These are phyloP conservation scores for Polypedilum pembai DNA, from an alignment of 1,140 invertebrate species.

Conservation along the genomic window DNA sequence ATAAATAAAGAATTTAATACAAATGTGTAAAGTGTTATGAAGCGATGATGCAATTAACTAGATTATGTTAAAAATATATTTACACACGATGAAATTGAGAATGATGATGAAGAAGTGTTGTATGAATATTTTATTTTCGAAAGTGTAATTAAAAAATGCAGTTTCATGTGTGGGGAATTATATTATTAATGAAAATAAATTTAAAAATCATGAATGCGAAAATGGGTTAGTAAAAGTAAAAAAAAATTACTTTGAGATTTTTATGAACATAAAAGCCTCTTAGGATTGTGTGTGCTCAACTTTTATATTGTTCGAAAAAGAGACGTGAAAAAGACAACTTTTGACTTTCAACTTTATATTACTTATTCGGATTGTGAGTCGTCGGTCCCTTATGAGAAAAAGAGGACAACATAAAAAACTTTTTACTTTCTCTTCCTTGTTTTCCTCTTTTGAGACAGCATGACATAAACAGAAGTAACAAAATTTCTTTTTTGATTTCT, in stretches of 20 bases:
- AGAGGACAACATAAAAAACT: no score
- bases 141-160: conserved; percentile 13
- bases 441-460: no score
- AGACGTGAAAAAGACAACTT: no score
- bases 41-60: neutral
- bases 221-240: neutral
- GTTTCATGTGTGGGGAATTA: conserved; percentile 4
- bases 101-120: conserved; percentile 5
- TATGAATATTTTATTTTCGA: conserved; percentile 19
- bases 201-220: conserved; percentile 12
- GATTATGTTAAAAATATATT: conserved; percentile 10
- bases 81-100: conserved; percentile 11
- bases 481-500: no score
- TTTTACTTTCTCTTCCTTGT: no score
- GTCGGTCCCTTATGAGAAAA: no score
- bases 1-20: no score
- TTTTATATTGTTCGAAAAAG: no score
- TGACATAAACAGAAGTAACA: no score
- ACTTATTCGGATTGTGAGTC: no score
- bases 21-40: neutral
- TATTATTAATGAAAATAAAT: conserved; percentile 20
- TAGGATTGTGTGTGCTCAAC: no score
- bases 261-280: neutral
- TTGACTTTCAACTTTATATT: no score
- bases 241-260: neutral